Percentiles rank a stretch among this genome's conserved stretches.
These are phyloP conservation scores for Australoheros scitulus DNA, from an alignment of 2,113 vertebrate genomes.

Conservation along the genomic window DNA sequence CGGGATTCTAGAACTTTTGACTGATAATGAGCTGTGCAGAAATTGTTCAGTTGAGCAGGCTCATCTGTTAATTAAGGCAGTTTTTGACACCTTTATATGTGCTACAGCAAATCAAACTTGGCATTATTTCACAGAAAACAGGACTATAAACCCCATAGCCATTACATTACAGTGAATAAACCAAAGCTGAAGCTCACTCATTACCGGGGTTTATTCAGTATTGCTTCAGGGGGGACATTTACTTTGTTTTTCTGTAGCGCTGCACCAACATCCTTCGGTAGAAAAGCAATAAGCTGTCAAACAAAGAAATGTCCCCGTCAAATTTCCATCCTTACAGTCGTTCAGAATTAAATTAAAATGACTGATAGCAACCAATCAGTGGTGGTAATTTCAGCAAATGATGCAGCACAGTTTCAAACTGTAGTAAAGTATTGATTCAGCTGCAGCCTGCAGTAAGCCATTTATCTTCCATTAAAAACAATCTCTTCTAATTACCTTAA, in stretches of 20 bases:
- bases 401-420: slow-evolving; percentile 61
- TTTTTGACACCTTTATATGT: slow-evolving; percentile 19
- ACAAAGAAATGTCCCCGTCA: slow-evolving; percentile 43
- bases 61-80: slow-evolving; percentile 14
- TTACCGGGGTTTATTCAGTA: slow-evolving; percentile 18
- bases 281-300: slow-evolving; percentile 32
- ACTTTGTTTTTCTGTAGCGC: slow-evolving; percentile 15
- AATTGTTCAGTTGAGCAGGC: neutral
- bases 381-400: slow-evolving; percentile 69
- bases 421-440: slow-evolving; percentile 66
- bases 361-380: slow-evolving; percentile 67
- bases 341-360: slow-evolving; percentile 74
- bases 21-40: slow-evolving; percentile 20
- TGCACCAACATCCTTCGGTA: neutral
- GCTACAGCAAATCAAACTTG: slow-evolving; percentile 10
- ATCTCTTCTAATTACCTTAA: slow-evolving; percentile 64
- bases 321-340: slow-evolving; percentile 54
- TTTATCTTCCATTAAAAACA: slow-evolving; percentile 66
- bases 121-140: slow-evolving; percentile 6
- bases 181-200: slow-evolving; percentile 17
- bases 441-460: slow-evolving; percentile 62
- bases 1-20: neutral
- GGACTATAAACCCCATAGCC: neutral
- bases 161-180: slow-evolving; percentile 18
- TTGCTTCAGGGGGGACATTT: slow-evolving; percentile 29